Conservation (phyloP, 2,797 vertebrate species). For the Acanthornis magna region DNA sequence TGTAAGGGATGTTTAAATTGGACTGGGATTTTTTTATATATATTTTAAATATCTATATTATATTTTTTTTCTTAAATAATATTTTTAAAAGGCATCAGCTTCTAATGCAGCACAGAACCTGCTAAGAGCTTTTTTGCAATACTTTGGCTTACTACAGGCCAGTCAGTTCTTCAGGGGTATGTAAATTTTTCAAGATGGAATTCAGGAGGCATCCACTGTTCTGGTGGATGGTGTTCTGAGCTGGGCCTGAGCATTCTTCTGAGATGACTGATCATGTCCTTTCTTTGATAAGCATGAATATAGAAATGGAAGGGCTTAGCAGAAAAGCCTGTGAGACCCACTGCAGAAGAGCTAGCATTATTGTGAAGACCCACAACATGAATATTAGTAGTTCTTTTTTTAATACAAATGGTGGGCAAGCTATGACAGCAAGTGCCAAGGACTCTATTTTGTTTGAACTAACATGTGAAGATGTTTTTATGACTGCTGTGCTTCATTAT, state of each 20-base stretch:
- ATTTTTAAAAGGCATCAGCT: neutral
- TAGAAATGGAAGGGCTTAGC: neutral
- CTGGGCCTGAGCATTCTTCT: neutral
- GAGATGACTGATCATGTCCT: fast-evolving
- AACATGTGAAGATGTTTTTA: neutral
- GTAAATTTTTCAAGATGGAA: neutral
- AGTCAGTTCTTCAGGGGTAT: neutral
- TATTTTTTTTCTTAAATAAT: neutral
- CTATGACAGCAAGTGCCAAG: neutral
- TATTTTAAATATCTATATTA: too few species aligned
- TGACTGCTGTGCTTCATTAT: neutral
- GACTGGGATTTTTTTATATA: neutral
- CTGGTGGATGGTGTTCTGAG: neutral
- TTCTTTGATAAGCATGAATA: neutral
- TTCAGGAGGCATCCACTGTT: neutral
- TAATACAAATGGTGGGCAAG: neutral
- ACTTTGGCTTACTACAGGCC: neutral
- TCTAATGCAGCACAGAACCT: neutral
- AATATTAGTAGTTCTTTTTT: neutral
- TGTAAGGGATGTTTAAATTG: neutral
- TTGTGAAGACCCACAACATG: neutral
- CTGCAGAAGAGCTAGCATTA: neutral
- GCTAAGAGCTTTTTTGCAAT: neutral
- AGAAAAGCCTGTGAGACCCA: neutral
- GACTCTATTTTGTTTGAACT: neutral